Conservation (phyloP, 2,888 invertebrate genomes). For the Mechanitis messenoides region DNA sequence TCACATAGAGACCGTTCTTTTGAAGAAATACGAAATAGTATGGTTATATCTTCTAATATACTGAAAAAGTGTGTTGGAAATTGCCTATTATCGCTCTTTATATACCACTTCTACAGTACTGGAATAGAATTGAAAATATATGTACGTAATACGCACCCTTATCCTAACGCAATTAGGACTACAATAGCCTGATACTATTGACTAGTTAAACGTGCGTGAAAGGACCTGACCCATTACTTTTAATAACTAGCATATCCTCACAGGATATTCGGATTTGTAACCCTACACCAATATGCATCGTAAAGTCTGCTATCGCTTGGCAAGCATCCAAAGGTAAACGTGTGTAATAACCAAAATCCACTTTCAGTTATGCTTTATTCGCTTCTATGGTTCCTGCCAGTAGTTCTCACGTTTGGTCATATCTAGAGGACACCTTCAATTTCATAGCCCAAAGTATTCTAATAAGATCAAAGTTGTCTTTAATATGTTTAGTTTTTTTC, state of each 20-base stretch:
- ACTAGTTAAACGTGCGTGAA: slow-evolving; percentile 17
- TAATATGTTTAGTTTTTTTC: neutral
- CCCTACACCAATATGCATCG: slow-evolving; percentile 29
- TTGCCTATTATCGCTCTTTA: slow-evolving; percentile 27
- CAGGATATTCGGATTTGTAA: slow-evolving; percentile 39
- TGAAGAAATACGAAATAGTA: slow-evolving; percentile 19
- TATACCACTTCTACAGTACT: neutral
- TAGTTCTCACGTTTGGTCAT: slow-evolving; percentile 20
- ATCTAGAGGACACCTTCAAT: slow-evolving; percentile 12
- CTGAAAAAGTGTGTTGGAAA: slow-evolving; percentile 26
- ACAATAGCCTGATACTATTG: slow-evolving; percentile 13
- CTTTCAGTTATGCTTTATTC: slow-evolving; percentile 59
- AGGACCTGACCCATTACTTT: slow-evolving; percentile 35
- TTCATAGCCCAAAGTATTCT: neutral
- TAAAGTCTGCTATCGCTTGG: slow-evolving; percentile 49
- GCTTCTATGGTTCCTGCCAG: slow-evolving; percentile 43
- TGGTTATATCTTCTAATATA: slow-evolving; percentile 24
- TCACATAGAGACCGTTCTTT: slow-evolving; percentile 7
- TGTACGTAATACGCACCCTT: slow-evolving; percentile 11
- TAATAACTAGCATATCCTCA: slow-evolving; percentile 36
- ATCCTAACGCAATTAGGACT: neutral
- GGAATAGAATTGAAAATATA: slow-evolving; percentile 4
- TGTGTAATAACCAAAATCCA: slow-evolving; percentile 57
- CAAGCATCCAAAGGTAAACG: slow-evolving; percentile 42
- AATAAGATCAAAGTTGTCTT: neutral